Evolutionary conservation across 2,113 vertebrate genomes (phyloP).

Genomic region (Myxocyprinus asiaticus): DNA sequence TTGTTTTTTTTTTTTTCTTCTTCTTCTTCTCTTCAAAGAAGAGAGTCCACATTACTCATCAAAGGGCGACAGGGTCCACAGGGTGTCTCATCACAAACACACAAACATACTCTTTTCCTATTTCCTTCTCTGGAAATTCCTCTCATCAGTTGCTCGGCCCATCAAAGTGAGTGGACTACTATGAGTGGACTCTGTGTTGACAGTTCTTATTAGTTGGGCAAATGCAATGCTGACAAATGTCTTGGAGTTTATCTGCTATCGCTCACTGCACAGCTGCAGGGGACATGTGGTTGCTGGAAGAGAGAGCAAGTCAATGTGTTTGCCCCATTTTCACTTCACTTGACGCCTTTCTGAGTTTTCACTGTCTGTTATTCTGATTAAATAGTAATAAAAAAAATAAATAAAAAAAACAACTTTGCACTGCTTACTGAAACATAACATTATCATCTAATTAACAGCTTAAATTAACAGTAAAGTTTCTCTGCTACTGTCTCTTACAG

Average conservation of each 20-base stretch:
- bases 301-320: neutral
- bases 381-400: neutral
- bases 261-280: neutral
- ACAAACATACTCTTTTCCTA: neutral
- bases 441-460: constrained; percentile 22
- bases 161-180: constrained; percentile 36
- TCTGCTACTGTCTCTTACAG: too few species aligned
- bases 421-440: neutral
- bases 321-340: neutral
- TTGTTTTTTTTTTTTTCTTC: neutral
- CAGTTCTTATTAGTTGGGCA: constrained; percentile 46
- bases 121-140: constrained; percentile 13
- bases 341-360: constrained; percentile 3
- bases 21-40: constrained; percentile 51
- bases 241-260: constrained; percentile 21
- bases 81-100: constrained; percentile 33
- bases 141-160: constrained; percentile 24
- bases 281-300: neutral
- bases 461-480: neutral
- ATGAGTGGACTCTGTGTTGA: constrained; percentile 30
- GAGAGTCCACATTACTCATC: constrained; percentile 52
- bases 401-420: neutral
- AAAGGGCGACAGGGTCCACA: constrained; percentile 35
- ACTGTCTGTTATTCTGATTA: neutral
- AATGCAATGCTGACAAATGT: constrained; percentile 28